These are phyloP conservation scores for Drosophila anomalata DNA, from an alignment of 2,888 invertebrate species.

Conservation along the genomic window DNA sequence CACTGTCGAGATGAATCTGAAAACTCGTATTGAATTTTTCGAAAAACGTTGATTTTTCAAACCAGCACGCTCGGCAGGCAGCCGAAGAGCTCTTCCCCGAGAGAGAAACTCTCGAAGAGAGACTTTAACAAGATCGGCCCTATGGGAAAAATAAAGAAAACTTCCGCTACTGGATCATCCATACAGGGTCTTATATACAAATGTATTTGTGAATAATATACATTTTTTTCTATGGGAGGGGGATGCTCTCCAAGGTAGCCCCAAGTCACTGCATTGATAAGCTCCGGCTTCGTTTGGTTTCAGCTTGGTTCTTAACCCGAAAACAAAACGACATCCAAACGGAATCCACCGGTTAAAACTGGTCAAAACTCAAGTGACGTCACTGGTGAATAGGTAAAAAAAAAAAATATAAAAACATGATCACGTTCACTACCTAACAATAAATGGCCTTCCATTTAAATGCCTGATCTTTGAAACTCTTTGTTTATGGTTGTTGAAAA, in stretches of 20 bases:
- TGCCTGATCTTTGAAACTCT: background rate
- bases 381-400: background rate
- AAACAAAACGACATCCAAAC: slow-evolving; percentile 24
- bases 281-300: slow-evolving; percentile 30
- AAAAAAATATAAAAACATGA: slow-evolving; percentile 13
- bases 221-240: background rate
- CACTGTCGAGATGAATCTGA: slow-evolving; percentile 77
- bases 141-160: slow-evolving; percentile 31
- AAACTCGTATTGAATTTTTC: slow-evolving; percentile 67
- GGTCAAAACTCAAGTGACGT: slow-evolving; percentile 34
- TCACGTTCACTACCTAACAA: background rate
- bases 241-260: slow-evolving; percentile 27
- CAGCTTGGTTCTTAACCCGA: slow-evolving; percentile 35
- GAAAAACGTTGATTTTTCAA: slow-evolving; percentile 69
- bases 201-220: background rate
- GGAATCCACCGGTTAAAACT: slow-evolving; percentile 35
- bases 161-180: slow-evolving; percentile 42
- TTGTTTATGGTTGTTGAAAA: background rate
- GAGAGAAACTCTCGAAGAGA: slow-evolving; percentile 6
- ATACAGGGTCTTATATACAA: slow-evolving; percentile 17
- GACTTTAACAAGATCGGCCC: slow-evolving; percentile 22
- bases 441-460: background rate
- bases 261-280: slow-evolving; percentile 40
- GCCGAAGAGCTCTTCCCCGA: slow-evolving; percentile 25
- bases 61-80: slow-evolving; percentile 38